A percentile compares a stretch with the other conserved stretches of the same genome.
phyloP scores from a whole-genome alignment of 2,113 vertebrate species.

The Xiphophorus couchianus region DNA sequence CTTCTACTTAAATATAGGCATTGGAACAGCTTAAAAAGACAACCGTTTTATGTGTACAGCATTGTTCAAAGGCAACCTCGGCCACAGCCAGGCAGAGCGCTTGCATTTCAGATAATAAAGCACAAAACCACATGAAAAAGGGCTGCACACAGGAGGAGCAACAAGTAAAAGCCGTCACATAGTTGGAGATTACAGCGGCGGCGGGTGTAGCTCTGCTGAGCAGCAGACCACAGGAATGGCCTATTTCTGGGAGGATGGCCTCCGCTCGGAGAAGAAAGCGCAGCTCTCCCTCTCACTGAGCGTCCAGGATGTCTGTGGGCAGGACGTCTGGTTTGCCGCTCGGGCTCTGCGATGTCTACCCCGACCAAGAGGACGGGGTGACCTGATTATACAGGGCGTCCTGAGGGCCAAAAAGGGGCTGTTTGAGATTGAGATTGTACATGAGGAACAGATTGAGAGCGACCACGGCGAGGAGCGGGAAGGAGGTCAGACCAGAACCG shows the following conservation, averaged over 20 bases:
- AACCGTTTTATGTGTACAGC: conserved; percentile 62
- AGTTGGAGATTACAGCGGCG: conserved; percentile 68
- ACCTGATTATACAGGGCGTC: conserved; percentile 67
- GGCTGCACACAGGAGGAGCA: conserved; percentile 63
- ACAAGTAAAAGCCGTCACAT: conserved; percentile 70
- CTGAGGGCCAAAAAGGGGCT: conserved; percentile 61
- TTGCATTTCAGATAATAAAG: conserved; percentile 72
- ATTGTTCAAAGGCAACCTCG: conserved; percentile 64
- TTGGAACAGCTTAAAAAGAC: conserved; percentile 68
- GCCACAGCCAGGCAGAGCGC: conserved; percentile 49
- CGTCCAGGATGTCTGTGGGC: conserved; percentile 49
- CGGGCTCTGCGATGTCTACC: conserved; percentile 58
- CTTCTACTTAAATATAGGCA: conserved; percentile 73
- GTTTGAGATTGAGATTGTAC: conserved; percentile 65
- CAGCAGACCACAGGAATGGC: conserved; percentile 78
- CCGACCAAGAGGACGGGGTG: conserved; percentile 68
- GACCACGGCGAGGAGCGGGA: conserved; percentile 77
- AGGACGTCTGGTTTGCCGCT: conserved; percentile 38
- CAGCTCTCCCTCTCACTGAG: conserved; percentile 52
- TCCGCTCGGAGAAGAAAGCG: conserved; percentile 65
- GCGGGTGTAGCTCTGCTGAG: conserved; percentile 67
- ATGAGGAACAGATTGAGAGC: conserved; percentile 79
- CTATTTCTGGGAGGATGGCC: conserved; percentile 75
- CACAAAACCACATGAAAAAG: conserved; percentile 66
- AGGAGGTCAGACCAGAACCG: conserved; percentile 79